These are phyloP conservation scores for Bolborhynchus lineola DNA, from an alignment of 2,113 vertebrate species.

Conservation along the genomic window DNA sequence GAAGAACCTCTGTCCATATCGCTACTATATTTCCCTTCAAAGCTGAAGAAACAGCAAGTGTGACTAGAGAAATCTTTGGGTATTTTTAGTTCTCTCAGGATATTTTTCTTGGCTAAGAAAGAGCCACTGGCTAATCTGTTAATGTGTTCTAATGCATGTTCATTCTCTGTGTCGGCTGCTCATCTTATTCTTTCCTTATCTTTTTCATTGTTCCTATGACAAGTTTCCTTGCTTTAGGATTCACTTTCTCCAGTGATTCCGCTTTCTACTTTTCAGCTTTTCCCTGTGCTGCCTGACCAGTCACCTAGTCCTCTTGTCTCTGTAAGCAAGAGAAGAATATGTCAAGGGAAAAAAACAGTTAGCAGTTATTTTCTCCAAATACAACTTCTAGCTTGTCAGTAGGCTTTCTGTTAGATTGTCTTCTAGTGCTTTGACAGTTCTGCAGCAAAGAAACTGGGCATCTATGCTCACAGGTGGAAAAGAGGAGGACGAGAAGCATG, in stretches of 20 bases:
- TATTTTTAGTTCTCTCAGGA: constrained; percentile 43
- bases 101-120: constrained; percentile 16
- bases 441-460: not conserved
- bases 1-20: not conserved
- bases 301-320: not conserved
- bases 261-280: not conserved
- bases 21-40: not conserved
- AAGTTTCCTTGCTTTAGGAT: not conserved
- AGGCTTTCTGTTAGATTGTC: not conserved
- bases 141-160: constrained; percentile 17
- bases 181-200: not conserved
- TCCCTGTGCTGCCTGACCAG: not conserved
- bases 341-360: not conserved
- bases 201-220: not conserved
- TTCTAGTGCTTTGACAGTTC: not conserved
- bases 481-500: not conserved
- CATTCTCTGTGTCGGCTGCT: not conserved
- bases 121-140: not conserved
- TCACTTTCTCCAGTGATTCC: not conserved
- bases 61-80: not conserved
- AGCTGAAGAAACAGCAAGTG: not conserved
- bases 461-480: not conserved
- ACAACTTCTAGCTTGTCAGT: not conserved
- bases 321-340: not conserved
- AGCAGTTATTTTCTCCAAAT: not conserved